These are phyloP conservation scores for Montifringilla adamsi DNA, from an alignment of 2,113 vertebrate genomes.

Conservation along the genomic window DNA sequence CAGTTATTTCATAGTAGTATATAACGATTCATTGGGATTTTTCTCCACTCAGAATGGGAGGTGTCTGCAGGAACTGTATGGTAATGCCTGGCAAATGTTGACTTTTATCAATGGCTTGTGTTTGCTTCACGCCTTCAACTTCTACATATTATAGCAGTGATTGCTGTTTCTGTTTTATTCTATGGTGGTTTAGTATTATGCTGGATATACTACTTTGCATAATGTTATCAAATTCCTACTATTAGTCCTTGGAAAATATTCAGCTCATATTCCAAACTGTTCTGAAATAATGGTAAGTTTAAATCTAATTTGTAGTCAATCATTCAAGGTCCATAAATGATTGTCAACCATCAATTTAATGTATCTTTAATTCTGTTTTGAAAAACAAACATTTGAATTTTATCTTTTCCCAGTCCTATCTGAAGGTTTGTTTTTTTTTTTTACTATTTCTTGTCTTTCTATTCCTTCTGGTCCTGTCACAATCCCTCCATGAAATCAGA, in stretches of 20 bases:
- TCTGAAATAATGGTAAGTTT: conserved; percentile 40
- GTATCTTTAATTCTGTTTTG: conserved; percentile 3
- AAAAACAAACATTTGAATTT: conserved; percentile 13
- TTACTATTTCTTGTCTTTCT: not conserved
- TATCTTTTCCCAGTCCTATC: not conserved
- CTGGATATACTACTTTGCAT: conserved; percentile 45
- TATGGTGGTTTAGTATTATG: conserved; percentile 28
- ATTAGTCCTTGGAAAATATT: conserved; percentile 55
- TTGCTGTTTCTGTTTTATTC: conserved; percentile 58
- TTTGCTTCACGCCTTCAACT: conserved; percentile 31
- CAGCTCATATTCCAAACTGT: conserved; percentile 21
- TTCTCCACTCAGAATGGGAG: not conserved
- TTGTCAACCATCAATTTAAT: conserved; percentile 9
- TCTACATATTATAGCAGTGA: conserved; percentile 46
- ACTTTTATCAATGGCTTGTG: conserved; percentile 60
- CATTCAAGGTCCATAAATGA: not conserved
- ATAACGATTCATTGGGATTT: not conserved
- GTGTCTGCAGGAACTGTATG: conserved; percentile 30
- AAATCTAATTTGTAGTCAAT: conserved; percentile 50
- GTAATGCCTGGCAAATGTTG: conserved; percentile 56
- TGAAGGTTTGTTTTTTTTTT: not conserved
- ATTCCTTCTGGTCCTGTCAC: not conserved
- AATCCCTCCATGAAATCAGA: not conserved
- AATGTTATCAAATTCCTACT: conserved; percentile 52
- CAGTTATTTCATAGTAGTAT: conserved; percentile 40